Evolutionary conservation across 2,797 vertebrate genomes (phyloP).

Genomic region (Ambastaia sidthimunki): DNA sequence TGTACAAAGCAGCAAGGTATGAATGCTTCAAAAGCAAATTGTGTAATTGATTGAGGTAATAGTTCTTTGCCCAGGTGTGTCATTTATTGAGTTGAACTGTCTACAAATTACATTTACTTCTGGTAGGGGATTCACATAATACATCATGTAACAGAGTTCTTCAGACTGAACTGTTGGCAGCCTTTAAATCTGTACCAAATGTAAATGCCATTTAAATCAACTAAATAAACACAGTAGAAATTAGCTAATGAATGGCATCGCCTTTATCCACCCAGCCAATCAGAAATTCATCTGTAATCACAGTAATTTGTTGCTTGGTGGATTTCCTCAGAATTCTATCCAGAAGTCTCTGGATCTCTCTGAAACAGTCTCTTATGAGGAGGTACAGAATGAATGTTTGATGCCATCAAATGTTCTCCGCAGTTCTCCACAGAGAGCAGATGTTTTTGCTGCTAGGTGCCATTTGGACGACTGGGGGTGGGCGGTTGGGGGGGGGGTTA

Average conservation of each 20-base stretch:
- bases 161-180: neutral
- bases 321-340: slow-evolving; percentile 37
- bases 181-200: neutral
- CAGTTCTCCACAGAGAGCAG: slow-evolving; percentile 41
- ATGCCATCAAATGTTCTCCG: slow-evolving; percentile 56
- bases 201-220: neutral
- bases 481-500: no score
- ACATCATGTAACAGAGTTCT: neutral
- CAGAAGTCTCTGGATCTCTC: slow-evolving; percentile 27
- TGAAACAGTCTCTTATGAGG: slow-evolving; percentile 11
- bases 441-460: slow-evolving; percentile 53
- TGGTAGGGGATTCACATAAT: slow-evolving; percentile 22
- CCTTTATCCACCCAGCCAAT: slow-evolving; percentile 47
- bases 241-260: slow-evolving; percentile 10
- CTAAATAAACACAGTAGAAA: neutral
- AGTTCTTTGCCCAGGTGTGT: slow-evolving; percentile 15
- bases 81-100: slow-evolving; percentile 29
- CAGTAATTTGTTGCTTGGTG: slow-evolving; percentile 49
- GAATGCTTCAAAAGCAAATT: neutral
- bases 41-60: neutral
- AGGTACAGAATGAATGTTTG: slow-evolving; percentile 36
- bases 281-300: slow-evolving; percentile 53
- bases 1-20: slow-evolving; percentile 32
- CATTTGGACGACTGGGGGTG: slow-evolving; percentile 60
- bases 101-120: slow-evolving; percentile 11